phyloP scores from a whole-genome alignment of 1,140 invertebrate species.

The Aphaenogaster ashmeadi region DNA sequence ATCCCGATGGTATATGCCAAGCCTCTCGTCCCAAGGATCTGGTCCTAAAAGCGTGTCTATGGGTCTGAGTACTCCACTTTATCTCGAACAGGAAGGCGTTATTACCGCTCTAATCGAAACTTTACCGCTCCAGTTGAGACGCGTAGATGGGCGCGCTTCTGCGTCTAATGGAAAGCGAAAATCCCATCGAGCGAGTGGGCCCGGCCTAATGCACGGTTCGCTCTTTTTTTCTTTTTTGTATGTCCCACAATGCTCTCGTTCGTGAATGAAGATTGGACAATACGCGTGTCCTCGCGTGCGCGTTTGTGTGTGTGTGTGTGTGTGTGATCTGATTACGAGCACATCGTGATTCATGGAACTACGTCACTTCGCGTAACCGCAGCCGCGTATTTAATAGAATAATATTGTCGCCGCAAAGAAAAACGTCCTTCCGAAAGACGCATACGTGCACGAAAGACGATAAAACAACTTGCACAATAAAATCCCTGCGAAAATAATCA shows the following conservation, averaged over 20 bases:
- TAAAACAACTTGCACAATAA: neutral
- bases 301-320: neutral
- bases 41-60: constrained; percentile 45
- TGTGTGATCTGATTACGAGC: constrained; percentile 51
- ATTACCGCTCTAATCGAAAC: constrained; percentile 55
- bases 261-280: constrained; percentile 57
- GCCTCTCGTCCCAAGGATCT: neutral
- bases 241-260: constrained; percentile 37
- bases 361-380: constrained; percentile 34
- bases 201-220: neutral
- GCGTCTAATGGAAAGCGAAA: constrained; percentile 51
- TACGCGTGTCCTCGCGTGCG: constrained; percentile 1
- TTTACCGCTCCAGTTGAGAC: constrained; percentile 55
- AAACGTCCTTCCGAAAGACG: neutral
- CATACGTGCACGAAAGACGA: neutral
- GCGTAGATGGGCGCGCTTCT: constrained; percentile 40
- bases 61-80: constrained; percentile 44
- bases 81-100: constrained; percentile 56
- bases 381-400: constrained; percentile 25
- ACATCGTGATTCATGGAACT: constrained; percentile 52
- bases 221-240: constrained; percentile 17
- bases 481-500: neutral
- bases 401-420: constrained; percentile 15
- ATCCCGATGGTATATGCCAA: neutral
- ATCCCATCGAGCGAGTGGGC: constrained; percentile 34